These are phyloP conservation scores for Zygothrica quintamaculata DNA, from an alignment of 2,888 invertebrate species.

Conservation along the genomic window DNA sequence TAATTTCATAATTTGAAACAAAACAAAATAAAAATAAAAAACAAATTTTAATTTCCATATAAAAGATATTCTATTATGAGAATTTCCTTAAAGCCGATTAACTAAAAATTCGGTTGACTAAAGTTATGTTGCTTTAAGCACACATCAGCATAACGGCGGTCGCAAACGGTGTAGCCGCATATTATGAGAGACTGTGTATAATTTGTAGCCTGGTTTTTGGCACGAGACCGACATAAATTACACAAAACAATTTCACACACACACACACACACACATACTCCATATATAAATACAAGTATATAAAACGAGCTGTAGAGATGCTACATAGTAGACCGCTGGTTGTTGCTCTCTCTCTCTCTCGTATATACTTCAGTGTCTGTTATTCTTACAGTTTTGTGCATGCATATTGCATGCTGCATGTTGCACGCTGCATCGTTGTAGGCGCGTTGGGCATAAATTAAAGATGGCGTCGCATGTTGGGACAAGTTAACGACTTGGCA, in stretches of 20 bases:
- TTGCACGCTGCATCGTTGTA: constrained; percentile 39
- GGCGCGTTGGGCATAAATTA: constrained; percentile 61
- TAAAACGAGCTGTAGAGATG: constrained; percentile 13
- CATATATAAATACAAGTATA: too few species aligned
- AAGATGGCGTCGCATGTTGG: constrained; percentile 43
- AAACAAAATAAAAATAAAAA: too few species aligned
- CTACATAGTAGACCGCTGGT: constrained; percentile 25
- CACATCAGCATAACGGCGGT: background rate
- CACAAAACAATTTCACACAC: constrained; percentile 15
- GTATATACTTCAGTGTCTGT: constrained; percentile 1
- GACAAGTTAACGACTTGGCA: constrained; percentile 55
- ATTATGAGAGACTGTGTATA: constrained; percentile 48
- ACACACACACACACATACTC: constrained; percentile 11
- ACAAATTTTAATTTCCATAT: too few species aligned
- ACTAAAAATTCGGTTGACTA: constrained; percentile 7
- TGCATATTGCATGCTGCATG: constrained; percentile 43
- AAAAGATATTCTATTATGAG: too few species aligned
- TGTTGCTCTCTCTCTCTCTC: background rate
- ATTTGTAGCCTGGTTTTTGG: constrained; percentile 53
- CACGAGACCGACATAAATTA: constrained; percentile 56
- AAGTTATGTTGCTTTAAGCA: constrained; percentile 7
- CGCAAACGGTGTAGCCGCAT: constrained; percentile 30
- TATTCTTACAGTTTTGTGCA: too few species aligned
- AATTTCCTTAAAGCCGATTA: too few species aligned
- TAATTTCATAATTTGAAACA: too few species aligned